Conservation (phyloP, 2,113 vertebrate genomes). For the Crypturellus undulatus region DNA sequence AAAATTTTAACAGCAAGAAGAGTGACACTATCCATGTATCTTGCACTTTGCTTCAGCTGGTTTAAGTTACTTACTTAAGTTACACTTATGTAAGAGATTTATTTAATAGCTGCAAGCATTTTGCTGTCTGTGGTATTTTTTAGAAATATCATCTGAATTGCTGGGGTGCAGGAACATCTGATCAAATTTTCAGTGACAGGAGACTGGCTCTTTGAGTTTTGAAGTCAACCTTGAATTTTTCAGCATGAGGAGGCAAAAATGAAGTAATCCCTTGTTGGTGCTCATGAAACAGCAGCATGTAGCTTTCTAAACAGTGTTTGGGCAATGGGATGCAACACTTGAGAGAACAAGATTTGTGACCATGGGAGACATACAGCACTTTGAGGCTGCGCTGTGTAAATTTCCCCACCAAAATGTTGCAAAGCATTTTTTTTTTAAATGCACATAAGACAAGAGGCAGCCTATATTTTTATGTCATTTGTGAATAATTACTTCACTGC, state of each 20-base stretch:
- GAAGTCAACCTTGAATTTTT: slow-evolving; percentile 40
- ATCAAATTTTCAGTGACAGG: slow-evolving; percentile 48
- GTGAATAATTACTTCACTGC: neutral
- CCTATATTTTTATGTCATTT: neutral
- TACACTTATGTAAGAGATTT: slow-evolving; percentile 61
- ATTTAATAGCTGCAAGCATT: slow-evolving; percentile 70
- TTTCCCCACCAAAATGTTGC: neutral
- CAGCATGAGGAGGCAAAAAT: slow-evolving; percentile 15
- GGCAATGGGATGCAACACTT: neutral
- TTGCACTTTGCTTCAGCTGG: slow-evolving; percentile 49
- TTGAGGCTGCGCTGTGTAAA: neutral
- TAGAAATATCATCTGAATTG: slow-evolving; percentile 61
- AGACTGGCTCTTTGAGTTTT: slow-evolving; percentile 26
- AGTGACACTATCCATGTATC: neutral
- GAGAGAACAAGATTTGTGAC: neutral
- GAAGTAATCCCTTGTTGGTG: slow-evolving; percentile 13
- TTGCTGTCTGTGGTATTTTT: slow-evolving; percentile 59
- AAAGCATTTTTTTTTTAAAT: neutral
- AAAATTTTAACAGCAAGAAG: slow-evolving; percentile 37
- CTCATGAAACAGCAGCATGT: neutral
- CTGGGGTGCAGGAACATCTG: slow-evolving; percentile 24
- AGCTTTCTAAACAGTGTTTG: neutral
- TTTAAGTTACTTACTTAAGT: slow-evolving; percentile 76
- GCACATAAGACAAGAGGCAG: neutral
- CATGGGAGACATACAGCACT: neutral